Evolutionary conservation across 2,113 vertebrate species (phyloP), one percentile per base, ranked within the genome.

Genomic region (Callorhinus ursinus): DNA sequence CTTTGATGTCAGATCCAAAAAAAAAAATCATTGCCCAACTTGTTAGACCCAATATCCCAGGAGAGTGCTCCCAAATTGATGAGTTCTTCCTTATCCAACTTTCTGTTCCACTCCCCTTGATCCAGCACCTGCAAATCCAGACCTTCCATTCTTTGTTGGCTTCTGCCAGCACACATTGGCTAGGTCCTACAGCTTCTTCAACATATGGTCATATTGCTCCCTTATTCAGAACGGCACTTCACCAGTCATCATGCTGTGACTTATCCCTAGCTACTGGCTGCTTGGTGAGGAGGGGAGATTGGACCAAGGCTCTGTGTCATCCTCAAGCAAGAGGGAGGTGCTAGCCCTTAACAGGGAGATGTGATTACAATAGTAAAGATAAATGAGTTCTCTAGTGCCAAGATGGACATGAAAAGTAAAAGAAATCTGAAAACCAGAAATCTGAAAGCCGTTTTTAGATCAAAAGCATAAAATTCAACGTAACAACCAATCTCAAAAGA

Each of bases 401-500:
- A 57, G 11, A 49, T 22, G 51, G 59, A 51, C 39, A 33, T 59
- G 26, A 65, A 71, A 39, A 96, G 31, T 46, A 33, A 88, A 79
- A 61, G 36, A 71, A 83, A 67, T 15, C 16, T 28, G 76, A 33
- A 61, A 79, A 49, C 1, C 21, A 71, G 57, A 59, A 36, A 36
- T 36, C 36, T 36, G 36, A 36, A 36, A 21, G 36, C 11, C 72
- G 26, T 33, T 74, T 93, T 86, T 71, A 88, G 69, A 80, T 55
- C 49, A 81, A 88, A 93, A 88, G 77, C 36, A 22, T 59, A 39
- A 80, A 71, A 88, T 57, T 74, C 59, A 72, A 91, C 88, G 46
- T n/a, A 81, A 5, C 93, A 91, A 82, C 53, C 42, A 33, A 90
- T 77, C 63, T 96, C 16, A 55, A 86, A 79, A 93, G 77, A 91